These are phyloP conservation scores for Origma solitaria DNA, from an alignment of 2,113 vertebrate genomes.

Conservation along the genomic window DNA sequence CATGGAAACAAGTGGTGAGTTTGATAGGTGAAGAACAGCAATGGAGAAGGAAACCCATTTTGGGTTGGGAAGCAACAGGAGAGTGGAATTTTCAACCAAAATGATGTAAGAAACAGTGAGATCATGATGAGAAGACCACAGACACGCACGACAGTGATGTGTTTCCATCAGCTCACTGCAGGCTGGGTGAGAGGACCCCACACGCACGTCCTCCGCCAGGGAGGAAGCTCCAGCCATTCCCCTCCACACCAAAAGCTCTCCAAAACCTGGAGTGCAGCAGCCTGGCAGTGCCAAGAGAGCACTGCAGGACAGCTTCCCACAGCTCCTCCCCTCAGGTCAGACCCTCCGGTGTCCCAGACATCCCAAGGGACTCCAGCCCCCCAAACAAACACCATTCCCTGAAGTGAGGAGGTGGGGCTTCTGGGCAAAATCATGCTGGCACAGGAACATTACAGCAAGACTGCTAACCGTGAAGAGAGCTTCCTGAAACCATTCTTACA, in stretches of 20 bases:
- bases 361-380: not conserved
- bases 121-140: not conserved
- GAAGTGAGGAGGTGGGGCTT: not conserved
- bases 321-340: not conserved
- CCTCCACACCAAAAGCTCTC: not conserved
- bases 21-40: not conserved
- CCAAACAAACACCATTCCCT: not conserved
- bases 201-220: accelerated
- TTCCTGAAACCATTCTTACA: not conserved
- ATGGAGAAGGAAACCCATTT: not conserved
- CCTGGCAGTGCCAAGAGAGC: not conserved
- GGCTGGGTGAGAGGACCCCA: not conserved
- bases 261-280: not conserved
- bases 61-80: not conserved
- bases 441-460: not conserved
- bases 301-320: not conserved
- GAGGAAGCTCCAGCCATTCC: not conserved
- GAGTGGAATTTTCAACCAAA: not conserved
- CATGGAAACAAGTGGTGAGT: not conserved
- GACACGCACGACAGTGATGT: not conserved
- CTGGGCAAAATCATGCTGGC: not conserved
- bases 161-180: not conserved
- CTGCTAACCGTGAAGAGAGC: not conserved
- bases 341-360: not conserved
- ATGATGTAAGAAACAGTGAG: not conserved